Percentiles rank a stretch among this genome's conserved stretches.
Conservation (phyloP, 2,888 invertebrate genomes). For the Galeruca laticollis region DNA sequence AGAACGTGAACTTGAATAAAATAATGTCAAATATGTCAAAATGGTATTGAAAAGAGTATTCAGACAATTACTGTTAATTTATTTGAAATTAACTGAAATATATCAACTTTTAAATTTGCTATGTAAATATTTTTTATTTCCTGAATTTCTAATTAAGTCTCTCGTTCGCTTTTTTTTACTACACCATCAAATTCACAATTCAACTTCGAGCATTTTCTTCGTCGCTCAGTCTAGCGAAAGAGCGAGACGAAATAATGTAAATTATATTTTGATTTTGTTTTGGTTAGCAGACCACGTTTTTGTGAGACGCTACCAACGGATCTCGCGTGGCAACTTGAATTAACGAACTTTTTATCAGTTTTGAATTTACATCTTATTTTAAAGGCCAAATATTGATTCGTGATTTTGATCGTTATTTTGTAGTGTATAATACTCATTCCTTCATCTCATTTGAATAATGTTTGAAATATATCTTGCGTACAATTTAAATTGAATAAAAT, state of each 20-base stretch:
- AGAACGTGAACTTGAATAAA: too few relatives aligned
- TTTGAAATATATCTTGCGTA: too few relatives aligned
- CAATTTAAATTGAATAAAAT: too few relatives aligned
- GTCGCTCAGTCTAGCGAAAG: not conserved
- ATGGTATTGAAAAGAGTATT: too few relatives aligned
- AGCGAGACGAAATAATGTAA: constrained; percentile 39
- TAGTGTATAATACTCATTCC: not conserved
- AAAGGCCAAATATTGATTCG: constrained; percentile 34
- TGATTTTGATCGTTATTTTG: not conserved
- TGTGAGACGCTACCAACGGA: constrained; percentile 37
- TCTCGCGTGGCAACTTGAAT: constrained; percentile 38
- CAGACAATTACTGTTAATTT: too few relatives aligned
- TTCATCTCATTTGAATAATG: too few relatives aligned
- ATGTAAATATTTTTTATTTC: constrained; percentile 43
- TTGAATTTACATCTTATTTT: constrained; percentile 41
- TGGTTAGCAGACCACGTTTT: constrained; percentile 30
- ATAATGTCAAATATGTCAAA: too few relatives aligned
- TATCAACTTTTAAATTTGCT: constrained; percentile 32
- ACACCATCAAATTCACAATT: constrained; percentile 16
- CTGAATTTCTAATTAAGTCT: constrained; percentile 37
- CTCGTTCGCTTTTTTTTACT: constrained; percentile 18
- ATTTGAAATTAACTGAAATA: not conserved
- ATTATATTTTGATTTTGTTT: constrained; percentile 46
- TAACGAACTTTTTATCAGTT: constrained; percentile 48
- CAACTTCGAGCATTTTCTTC: constrained; percentile 16